These are phyloP conservation scores for Balearica regulorum DNA, from an alignment of 2,797 vertebrate species.

Conservation along the genomic window DNA sequence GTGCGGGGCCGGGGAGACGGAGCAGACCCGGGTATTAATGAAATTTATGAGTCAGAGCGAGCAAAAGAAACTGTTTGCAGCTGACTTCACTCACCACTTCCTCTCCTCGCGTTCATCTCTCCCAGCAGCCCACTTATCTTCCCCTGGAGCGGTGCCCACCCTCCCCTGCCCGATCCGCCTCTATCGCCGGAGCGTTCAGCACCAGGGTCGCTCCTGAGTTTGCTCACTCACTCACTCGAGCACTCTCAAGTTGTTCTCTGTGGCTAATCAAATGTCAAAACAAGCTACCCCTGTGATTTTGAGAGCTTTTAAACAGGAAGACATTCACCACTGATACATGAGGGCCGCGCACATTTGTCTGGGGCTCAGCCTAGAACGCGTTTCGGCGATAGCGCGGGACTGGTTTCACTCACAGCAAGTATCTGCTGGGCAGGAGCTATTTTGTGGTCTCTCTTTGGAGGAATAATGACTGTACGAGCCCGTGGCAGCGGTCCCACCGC, in stretches of 20 bases:
- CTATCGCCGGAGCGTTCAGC: conserved; percentile 8
- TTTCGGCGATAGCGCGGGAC: not conserved
- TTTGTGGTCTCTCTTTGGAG: not conserved
- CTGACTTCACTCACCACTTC: conserved; percentile 61
- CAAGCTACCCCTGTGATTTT: conserved; percentile 34
- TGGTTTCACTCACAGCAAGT: not conserved
- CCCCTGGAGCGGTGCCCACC: conserved; percentile 52
- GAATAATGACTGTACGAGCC: rapidly evolving
- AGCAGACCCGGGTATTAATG: not conserved
- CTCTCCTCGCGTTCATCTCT: conserved; percentile 43
- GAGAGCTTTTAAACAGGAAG: conserved; percentile 60
- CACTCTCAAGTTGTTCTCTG: conserved; percentile 44
- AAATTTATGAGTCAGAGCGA: conserved; percentile 48
- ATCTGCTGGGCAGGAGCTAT: not conserved
- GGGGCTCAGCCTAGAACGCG: not conserved
- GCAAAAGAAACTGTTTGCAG: conserved; percentile 20
- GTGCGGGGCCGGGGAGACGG: too few relatives aligned
- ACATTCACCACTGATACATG: not conserved
- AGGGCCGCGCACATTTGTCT: not conserved
- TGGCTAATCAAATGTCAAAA: conserved; percentile 66
- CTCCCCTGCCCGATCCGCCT: not conserved
- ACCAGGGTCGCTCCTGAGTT: not conserved
- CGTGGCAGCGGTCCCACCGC: rapidly evolving
- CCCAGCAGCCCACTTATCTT: conserved; percentile 57
- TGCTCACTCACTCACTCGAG: not conserved